phyloP scores from a whole-genome alignment of 2,113 vertebrate species.

The Rhynchomys soricoides region DNA sequence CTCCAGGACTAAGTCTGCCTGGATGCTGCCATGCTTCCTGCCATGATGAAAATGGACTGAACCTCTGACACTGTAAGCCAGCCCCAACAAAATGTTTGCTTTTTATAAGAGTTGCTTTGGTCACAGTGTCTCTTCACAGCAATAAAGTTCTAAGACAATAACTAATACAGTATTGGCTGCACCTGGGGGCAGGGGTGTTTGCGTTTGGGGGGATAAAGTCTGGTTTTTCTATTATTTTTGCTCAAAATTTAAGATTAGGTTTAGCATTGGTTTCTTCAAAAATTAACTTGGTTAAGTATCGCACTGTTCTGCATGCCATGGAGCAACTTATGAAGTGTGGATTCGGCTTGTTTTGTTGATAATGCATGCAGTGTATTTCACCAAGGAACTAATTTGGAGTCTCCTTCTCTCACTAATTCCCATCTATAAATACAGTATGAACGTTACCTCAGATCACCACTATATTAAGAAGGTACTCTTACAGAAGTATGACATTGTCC shows the following conservation, averaged over 20 bases:
- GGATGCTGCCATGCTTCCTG: no score
- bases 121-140: no score
- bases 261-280: not conserved
- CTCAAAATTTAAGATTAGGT: not conserved
- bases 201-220: not conserved
- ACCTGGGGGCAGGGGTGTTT: not conserved
- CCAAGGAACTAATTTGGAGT: not conserved
- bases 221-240: not conserved
- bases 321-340: not conserved
- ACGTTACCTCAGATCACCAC: not conserved
- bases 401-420: not conserved
- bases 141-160: no score
- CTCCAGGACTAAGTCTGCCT: no score
- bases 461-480: not conserved
- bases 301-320: not conserved
- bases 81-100: no score
- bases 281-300: not conserved
- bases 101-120: no score
- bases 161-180: not conserved
- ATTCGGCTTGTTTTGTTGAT: not conserved
- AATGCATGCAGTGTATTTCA: not conserved
- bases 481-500: not conserved
- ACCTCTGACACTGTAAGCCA: no score
- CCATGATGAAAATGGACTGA: no score
- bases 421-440: not conserved